Percentiles rank a stretch among this genome's conserved stretches.
Evolutionary conservation across 2,113 vertebrate species (phyloP).

Genomic region (Hydropotes inermis): DNA sequence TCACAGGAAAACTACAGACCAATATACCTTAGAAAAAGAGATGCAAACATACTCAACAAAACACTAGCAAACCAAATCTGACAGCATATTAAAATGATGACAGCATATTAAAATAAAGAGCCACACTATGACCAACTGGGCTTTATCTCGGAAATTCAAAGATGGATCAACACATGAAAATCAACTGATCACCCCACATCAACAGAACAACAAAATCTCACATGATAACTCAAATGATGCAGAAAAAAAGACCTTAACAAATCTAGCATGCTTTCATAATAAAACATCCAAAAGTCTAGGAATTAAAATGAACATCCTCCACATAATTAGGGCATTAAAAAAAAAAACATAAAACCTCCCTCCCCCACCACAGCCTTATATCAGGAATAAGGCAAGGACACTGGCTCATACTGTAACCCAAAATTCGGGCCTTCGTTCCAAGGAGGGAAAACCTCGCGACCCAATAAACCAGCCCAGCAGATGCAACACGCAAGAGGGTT

Average conservation of each 20-base stretch:
- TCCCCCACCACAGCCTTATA: not conserved
- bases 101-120: not conserved
- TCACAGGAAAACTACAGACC: not conserved
- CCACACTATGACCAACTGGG: not conserved
- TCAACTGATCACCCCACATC: not conserved
- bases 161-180: not conserved
- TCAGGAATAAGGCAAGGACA: not conserved
- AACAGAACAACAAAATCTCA: not conserved
- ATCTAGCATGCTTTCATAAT: not conserved
- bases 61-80: not conserved
- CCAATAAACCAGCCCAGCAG: too few species aligned
- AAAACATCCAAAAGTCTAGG: not conserved
- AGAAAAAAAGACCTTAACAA: not conserved
- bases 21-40: not conserved
- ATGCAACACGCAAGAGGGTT: too few species aligned
- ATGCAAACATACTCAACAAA: not conserved
- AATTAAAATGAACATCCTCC: not conserved
- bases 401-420: rapidly evolving
- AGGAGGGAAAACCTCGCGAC: too few species aligned
- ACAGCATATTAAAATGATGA: not conserved
- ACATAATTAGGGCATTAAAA: not conserved
- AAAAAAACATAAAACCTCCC: not conserved
- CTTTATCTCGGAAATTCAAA: not conserved
- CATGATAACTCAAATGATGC: not conserved
- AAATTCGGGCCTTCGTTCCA: too few species aligned